Evolutionary conservation across 2,113 vertebrate species (phyloP).

Genomic region (Channa argus): DNA sequence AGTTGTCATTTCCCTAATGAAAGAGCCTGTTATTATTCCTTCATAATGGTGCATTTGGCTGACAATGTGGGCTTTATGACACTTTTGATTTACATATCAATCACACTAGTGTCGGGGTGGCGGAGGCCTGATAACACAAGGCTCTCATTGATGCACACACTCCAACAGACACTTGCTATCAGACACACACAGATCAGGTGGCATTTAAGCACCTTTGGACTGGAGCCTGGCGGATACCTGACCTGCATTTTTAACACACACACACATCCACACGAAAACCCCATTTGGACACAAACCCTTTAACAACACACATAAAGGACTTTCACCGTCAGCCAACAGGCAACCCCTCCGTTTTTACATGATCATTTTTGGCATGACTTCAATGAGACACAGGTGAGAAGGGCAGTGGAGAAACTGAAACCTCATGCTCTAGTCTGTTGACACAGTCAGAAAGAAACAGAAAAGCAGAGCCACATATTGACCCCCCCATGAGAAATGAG

Average conservation of each 20-base stretch:
- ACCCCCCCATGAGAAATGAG: conserved; percentile 30
- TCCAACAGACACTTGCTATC: neutral
- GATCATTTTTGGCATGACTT: conserved; percentile 72
- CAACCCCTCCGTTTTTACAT: conserved; percentile 44
- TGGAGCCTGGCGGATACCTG: conserved; percentile 44
- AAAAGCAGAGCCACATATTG: conserved; percentile 45
- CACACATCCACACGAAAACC: conserved; percentile 8
- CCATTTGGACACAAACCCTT: neutral
- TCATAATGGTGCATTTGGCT: conserved; percentile 59
- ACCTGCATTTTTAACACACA: conserved; percentile 43
- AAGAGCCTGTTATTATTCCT: conserved; percentile 70
- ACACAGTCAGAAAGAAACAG: conserved; percentile 57
- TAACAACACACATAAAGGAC: conserved; percentile 13
- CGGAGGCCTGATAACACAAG: conserved; percentile 63
- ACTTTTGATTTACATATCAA: conserved; percentile 72
- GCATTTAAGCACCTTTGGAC: conserved; percentile 45
- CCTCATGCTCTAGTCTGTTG: conserved; percentile 59
- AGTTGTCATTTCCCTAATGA: conserved; percentile 65
- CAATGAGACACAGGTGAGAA: conserved; percentile 71
- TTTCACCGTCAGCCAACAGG: conserved; percentile 16
- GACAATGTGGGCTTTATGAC: conserved; percentile 69
- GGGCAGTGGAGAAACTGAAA: conserved; percentile 55
- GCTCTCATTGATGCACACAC: conserved; percentile 57
- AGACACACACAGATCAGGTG: conserved; percentile 43
- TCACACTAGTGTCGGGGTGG: conserved; percentile 15